Evolutionary conservation across 2,113 vertebrate genomes (phyloP).

Genomic region (Platanista minor): DNA sequence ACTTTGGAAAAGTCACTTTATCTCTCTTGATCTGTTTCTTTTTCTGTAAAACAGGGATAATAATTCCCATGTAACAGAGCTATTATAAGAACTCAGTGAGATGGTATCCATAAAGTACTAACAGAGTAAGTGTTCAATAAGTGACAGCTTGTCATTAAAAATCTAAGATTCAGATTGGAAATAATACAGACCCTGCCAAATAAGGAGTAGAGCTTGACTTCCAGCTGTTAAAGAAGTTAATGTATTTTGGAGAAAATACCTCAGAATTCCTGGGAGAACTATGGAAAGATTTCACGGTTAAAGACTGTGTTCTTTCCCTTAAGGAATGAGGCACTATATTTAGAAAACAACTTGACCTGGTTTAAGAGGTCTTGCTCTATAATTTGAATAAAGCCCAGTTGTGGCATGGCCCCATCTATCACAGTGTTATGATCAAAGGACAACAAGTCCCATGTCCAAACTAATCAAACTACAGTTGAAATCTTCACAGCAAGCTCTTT

Average conservation of each 20-base stretch:
- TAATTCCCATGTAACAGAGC: conserved; percentile 24
- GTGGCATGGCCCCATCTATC: not conserved
- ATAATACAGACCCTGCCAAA: conserved; percentile 32
- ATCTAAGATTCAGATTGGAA: not conserved
- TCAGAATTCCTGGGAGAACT: not conserved
- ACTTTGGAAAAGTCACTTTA: conserved; percentile 50
- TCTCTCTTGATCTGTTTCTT: conserved; percentile 3
- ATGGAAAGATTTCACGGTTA: conserved; percentile 2
- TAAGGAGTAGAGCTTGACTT: conserved; percentile 35
- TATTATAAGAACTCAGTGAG: conserved; percentile 49
- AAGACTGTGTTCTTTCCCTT: not conserved
- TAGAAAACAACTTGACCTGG: not conserved
- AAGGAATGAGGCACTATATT: not conserved
- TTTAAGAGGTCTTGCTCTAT: not conserved
- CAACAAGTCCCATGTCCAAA: not conserved
- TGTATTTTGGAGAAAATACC: conserved; percentile 34
- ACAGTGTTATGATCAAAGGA: not conserved
- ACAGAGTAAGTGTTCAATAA: conserved; percentile 40
- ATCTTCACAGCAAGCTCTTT: not conserved
- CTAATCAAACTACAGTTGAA: not conserved
- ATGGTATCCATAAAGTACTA: conserved; percentile 34
- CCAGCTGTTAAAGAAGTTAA: not conserved
- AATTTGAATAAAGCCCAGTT: conserved; percentile 19
- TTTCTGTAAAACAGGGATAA: conserved; percentile 13
- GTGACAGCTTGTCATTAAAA: conserved; percentile 49